A percentile compares a stretch with the other conserved stretches of the same genome.
Conservation (phyloP, 2,797 vertebrate species). For the Myoxocephalus aenaeus region DNA sequence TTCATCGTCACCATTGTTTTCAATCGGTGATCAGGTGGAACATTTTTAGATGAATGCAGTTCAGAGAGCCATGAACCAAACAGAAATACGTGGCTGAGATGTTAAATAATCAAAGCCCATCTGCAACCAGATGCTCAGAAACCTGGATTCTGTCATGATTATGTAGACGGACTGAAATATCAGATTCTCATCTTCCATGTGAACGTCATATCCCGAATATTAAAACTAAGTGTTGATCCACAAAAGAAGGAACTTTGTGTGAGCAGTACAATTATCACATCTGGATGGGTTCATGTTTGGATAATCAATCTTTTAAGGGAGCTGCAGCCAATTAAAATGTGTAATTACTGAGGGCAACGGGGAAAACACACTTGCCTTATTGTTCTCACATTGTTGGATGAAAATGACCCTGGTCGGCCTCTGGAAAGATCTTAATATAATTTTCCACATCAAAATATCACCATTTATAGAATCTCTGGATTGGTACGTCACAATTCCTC, state of each 20-base stretch:
- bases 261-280: background rate
- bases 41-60: no score
- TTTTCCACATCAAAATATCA: background rate
- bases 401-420: background rate
- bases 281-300: conserved; percentile 7
- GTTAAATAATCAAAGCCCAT: background rate
- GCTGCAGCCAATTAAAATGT: conserved; percentile 6
- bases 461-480: background rate
- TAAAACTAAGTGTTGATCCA: background rate
- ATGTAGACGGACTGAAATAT: conserved; percentile 1
- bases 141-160: background rate
- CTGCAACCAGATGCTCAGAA: background rate
- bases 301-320: background rate
- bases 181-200: background rate
- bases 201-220: background rate
- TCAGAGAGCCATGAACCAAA: background rate
- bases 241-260: background rate
- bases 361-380: background rate
- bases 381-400: background rate
- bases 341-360: background rate
- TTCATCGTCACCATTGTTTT: background rate
- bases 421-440: background rate
- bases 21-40: background rate
- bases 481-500: background rate
- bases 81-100: background rate